phyloP scores from a whole-genome alignment of 2,888 invertebrate species.

The Pedicia rivosa region DNA sequence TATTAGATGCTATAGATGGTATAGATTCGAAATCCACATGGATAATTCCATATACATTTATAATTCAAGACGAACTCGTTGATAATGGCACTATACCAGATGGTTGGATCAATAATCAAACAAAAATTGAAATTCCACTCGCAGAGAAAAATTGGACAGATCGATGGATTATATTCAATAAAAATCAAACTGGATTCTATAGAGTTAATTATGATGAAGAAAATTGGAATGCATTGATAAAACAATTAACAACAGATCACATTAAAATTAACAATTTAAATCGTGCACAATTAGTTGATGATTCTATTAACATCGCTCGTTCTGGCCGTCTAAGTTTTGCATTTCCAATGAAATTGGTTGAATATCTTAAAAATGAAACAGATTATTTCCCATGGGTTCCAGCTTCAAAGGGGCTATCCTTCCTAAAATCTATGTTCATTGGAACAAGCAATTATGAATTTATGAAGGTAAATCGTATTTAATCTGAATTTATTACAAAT shows the following conservation, averaged over 20 bases:
- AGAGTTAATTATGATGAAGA: slow-evolving; percentile 51
- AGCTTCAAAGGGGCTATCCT: too few species aligned
- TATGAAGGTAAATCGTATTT: too few species aligned
- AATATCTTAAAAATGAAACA: slow-evolving; percentile 44
- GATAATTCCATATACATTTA: too few species aligned
- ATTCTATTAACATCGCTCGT: slow-evolving; percentile 46
- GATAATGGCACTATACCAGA: not conserved
- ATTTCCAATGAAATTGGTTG: slow-evolving; percentile 18
- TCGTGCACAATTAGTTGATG: slow-evolving; percentile 61
- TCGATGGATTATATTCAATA: slow-evolving; percentile 27
- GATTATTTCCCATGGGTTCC: slow-evolving; percentile 54
- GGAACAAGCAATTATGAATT: too few species aligned
- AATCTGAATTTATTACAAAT: too few species aligned
- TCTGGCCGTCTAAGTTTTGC: slow-evolving; percentile 24
- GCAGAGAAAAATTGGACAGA: slow-evolving; percentile 7
- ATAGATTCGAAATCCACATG: not conserved
- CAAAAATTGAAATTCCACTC: not conserved
- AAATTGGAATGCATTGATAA: slow-evolving; percentile 42
- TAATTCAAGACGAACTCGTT: too few species aligned
- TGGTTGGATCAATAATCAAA: slow-evolving; percentile 5
- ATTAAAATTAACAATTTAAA: slow-evolving; percentile 31
- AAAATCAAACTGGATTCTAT: slow-evolving; percentile 32
- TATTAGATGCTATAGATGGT: not conserved
- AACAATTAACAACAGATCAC: not conserved
- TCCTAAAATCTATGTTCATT: too few species aligned